phyloP scores from a whole-genome alignment of 2,888 invertebrate genomes.

The Morpho helenor region DNA sequence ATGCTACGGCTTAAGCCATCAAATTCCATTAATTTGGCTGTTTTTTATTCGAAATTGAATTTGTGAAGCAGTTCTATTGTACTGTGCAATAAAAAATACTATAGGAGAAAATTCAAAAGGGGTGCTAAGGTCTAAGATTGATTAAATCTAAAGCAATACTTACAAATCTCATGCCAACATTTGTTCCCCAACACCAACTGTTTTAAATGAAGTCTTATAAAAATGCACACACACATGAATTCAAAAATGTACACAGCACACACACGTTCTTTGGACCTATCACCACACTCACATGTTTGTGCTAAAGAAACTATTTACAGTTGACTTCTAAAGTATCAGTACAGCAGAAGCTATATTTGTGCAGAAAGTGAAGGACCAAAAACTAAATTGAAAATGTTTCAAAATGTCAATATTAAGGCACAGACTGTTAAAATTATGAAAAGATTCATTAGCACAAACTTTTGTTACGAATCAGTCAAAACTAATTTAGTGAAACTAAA shows the following conservation, averaged over 20 bases:
- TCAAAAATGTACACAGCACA: constrained; percentile 34
- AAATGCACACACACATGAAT: constrained; percentile 54
- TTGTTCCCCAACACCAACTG: constrained; percentile 76
- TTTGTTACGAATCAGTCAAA: constrained; percentile 40
- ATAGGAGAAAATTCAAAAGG: constrained; percentile 27
- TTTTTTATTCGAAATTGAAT: constrained; percentile 1
- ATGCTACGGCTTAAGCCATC: constrained; percentile 24
- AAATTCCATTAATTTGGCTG: constrained; percentile 20
- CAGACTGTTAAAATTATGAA: constrained; percentile 29
- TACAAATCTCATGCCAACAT: constrained; percentile 57
- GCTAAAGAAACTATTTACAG: constrained; percentile 46
- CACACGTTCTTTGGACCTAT: constrained; percentile 45
- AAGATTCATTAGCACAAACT: constrained; percentile 66
- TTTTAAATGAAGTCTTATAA: constrained; percentile 47
- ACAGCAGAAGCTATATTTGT: constrained; percentile 14
- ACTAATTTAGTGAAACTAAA: constrained; percentile 47
- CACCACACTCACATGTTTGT: constrained; percentile 53
- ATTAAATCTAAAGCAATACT: constrained; percentile 58
- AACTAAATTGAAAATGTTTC: constrained; percentile 14
- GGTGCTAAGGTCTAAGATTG: constrained; percentile 28
- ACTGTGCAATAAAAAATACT: constrained; percentile 27
- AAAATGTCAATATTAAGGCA: constrained; percentile 32
- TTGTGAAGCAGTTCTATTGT: constrained; percentile 18
- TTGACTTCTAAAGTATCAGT: constrained; percentile 4
- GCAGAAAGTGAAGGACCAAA: constrained; percentile 13